These are phyloP conservation scores for Zaprionus gabonicus DNA, from an alignment of 1,140 invertebrate species.

Conservation along the genomic window DNA sequence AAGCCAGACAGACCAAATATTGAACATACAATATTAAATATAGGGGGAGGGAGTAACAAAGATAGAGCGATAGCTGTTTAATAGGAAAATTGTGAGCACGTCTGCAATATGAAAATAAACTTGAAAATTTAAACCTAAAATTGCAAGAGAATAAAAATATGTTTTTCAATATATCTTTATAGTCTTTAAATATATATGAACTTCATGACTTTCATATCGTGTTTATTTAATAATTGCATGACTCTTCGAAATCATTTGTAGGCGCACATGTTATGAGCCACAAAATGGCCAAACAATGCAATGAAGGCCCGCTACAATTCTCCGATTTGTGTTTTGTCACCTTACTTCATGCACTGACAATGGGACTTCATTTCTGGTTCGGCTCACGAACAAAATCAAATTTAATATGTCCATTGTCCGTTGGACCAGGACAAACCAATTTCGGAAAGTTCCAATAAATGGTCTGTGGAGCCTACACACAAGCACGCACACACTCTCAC, in stretches of 20 bases:
- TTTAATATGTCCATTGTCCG: conserved; percentile 35
- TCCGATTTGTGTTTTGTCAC: conserved; percentile 1
- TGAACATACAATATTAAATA: conserved; percentile 13
- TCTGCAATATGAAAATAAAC: neutral
- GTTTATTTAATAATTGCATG: neutral
- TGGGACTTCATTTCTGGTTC: neutral
- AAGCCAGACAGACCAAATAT: conserved; percentile 42
- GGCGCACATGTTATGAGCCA: neutral
- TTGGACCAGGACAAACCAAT: conserved; percentile 35
- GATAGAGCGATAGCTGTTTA: conserved; percentile 5
- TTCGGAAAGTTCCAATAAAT: conserved; percentile 44
- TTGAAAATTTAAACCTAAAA: neutral
- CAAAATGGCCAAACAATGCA: neutral
- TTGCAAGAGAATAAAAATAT: neutral
- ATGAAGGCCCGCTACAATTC: neutral
- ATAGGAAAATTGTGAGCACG: neutral
- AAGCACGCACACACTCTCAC: too few relatives aligned
- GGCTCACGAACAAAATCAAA: conserved; percentile 31
- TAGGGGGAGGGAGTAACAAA: neutral
- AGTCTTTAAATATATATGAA: neutral
- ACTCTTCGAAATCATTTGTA: neutral
- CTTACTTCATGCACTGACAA: neutral
- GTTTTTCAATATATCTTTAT: neutral
- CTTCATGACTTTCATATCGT: neutral
- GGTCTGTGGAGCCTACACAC: conserved; percentile 10